Evolutionary conservation across 53 echinoderm and acorn worm genomes (phyloP), one percentile per base, ranked within the genome.

Genomic region (Holothuria scabra): DNA sequence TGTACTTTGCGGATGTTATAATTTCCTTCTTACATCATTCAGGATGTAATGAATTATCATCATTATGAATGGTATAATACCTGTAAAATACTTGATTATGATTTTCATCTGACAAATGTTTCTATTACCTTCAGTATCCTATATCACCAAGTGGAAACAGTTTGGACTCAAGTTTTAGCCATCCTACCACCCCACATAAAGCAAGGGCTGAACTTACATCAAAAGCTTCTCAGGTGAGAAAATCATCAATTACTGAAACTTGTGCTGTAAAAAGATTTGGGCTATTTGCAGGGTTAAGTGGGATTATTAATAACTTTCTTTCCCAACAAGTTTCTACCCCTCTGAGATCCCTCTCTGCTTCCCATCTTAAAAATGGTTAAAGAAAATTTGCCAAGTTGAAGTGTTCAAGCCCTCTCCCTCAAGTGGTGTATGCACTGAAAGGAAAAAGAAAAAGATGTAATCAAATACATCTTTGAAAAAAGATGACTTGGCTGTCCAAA

Each of bases 101-200:
- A 49, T 61, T 26, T 24, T 29, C 5, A 8, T 26, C n/a, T 81
- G 60, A 28, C 64, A 63, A 11, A 32, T 30, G 34, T 84, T 22
- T 78, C 29, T 79, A 32, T 82, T 16, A 74, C 24, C 72, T 82
- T 38, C 83, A 95, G 88, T 82, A 79, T 65, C 89, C 91, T 30
- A 76, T 87, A 46, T 92, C 95, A 18, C 95, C 95, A n/a, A 88
- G 92, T 38, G 88, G 90, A 26, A 95, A 95, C 61, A 93, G 89
- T 80, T 66, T 90, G 57, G 95, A 95, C 32, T 83, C 85, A 14
- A 84, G 74, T 23, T 89, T 89, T 7, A 79, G 84, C 20, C 90
- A 90, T 65, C 85, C 86, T 18, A 68, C 78, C 22, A 86, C 84
- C 49, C 56, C 88, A 25, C 70, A 67, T 52, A 90, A 76, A 76